Conservation (phyloP, 2,888 invertebrate species). For the Volucella inflata region DNA sequence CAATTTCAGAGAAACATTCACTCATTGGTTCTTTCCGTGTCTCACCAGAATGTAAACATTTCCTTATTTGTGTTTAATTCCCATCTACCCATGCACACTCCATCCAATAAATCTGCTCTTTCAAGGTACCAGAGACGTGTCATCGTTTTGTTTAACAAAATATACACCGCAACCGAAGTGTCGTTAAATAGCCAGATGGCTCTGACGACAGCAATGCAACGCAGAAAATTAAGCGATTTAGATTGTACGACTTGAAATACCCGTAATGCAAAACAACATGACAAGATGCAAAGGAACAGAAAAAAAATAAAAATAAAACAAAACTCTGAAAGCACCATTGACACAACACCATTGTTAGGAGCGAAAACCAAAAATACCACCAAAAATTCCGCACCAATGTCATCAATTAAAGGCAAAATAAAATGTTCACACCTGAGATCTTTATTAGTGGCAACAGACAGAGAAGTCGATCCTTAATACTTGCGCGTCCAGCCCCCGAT, state of each 20-base stretch:
- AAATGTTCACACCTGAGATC: constrained; percentile 83
- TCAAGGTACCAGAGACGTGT: constrained; percentile 51
- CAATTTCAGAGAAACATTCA: neutral
- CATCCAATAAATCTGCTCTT: constrained; percentile 50
- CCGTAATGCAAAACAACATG: constrained; percentile 46
- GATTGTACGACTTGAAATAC: constrained; percentile 66
- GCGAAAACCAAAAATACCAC: constrained; percentile 79
- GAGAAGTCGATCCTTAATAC: constrained; percentile 60
- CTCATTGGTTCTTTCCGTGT: constrained; percentile 4
- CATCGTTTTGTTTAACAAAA: constrained; percentile 72
- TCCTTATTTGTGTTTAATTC: neutral
- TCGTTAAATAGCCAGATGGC: constrained; percentile 59
- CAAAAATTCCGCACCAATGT: constrained; percentile 83
- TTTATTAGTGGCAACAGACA: constrained; percentile 80
- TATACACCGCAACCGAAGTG: constrained; percentile 64
- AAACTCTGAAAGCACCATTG: constrained; percentile 5
- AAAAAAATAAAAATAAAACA: constrained; percentile 15
- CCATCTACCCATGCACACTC: neutral
- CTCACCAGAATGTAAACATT: neutral
- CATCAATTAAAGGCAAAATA: constrained; percentile 82
- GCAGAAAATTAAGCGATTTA: constrained; percentile 66
- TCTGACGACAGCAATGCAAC: constrained; percentile 15
- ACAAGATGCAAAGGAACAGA: constrained; percentile 48
- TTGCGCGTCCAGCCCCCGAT: constrained; percentile 63
- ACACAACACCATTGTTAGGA: constrained; percentile 65